phyloP scores from a whole-genome alignment of 1,140 invertebrate species.

The Bombus waltoni region DNA sequence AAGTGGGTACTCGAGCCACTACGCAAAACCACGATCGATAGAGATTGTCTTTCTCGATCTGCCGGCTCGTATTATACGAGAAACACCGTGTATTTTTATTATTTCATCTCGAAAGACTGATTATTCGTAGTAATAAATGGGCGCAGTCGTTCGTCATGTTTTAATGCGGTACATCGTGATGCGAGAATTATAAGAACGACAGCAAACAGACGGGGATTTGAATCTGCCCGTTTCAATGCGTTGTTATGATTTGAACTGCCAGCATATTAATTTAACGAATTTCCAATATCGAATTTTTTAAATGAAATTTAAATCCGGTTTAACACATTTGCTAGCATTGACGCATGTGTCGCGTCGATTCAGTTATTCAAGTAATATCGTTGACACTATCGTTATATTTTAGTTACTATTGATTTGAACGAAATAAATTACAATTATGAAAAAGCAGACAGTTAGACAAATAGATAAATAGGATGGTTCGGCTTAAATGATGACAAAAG shows the following conservation, averaged over 20 bases:
- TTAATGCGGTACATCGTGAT: neutral
- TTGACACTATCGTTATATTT: neutral
- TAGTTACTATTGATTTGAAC: neutral
- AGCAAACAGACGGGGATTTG: constrained; percentile 1
- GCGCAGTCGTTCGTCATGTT: neutral
- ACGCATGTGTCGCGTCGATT: neutral
- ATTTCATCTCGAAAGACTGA: neutral
- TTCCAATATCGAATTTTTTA: neutral
- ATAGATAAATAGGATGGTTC: neutral
- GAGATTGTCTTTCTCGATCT: constrained; percentile 28
- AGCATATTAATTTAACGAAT: neutral
- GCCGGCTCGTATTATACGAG: no score
- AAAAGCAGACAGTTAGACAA: neutral
- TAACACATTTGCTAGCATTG: neutral
- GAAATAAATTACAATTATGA: neutral
- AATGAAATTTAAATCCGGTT: neutral
- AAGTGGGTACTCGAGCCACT: constrained; percentile 44
- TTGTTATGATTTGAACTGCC: no score
- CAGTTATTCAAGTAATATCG: neutral
- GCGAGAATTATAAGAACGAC: neutral
- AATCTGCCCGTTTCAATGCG: neutral
- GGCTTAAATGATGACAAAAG: neutral
- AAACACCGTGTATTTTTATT: neutral
- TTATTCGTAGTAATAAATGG: constrained; percentile 9
- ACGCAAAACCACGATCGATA: constrained; percentile 13